phyloP scores from a whole-genome alignment of 2,113 vertebrate genomes.

The Dendropsophus ebraccatus region DNA sequence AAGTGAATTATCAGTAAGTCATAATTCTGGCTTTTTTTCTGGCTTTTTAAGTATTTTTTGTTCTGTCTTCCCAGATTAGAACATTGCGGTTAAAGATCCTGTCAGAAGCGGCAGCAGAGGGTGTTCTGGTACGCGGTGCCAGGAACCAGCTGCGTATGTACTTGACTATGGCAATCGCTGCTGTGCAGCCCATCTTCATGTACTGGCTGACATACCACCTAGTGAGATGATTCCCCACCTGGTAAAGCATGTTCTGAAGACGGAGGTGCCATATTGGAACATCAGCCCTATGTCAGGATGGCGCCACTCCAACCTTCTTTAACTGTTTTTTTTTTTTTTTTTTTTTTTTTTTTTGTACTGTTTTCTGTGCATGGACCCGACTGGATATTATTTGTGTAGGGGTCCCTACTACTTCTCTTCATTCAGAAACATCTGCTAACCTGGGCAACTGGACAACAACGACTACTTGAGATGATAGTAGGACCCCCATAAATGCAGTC shows the following conservation, averaged over 20 bases:
- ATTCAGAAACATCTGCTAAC: background rate
- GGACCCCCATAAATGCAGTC: background rate
- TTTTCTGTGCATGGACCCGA: constrained; percentile 28
- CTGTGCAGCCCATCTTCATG: constrained; percentile 88
- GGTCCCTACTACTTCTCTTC: background rate
- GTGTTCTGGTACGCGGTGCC: constrained; percentile 78
- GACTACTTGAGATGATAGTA: background rate
- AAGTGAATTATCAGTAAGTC: no score
- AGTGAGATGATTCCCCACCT: constrained; percentile 74
- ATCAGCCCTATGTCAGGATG: background rate
- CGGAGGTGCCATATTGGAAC: background rate
- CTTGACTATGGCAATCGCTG: constrained; percentile 88
- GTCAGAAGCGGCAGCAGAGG: constrained; percentile 83
- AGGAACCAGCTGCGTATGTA: constrained; percentile 93
- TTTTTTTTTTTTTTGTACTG: constrained; percentile 30
- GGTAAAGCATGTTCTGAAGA: background rate
- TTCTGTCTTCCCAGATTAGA: constrained; percentile 74
- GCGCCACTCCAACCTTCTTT: background rate
- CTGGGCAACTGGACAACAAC: background rate
- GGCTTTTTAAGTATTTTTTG: background rate
- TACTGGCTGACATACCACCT: constrained; percentile 95
- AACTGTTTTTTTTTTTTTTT: no score
- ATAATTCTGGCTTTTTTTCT: no score
- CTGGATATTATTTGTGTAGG: background rate
- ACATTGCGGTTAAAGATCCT: constrained; percentile 88